phyloP scores from a whole-genome alignment of 1,140 invertebrate genomes.

The Formica exsecta region DNA sequence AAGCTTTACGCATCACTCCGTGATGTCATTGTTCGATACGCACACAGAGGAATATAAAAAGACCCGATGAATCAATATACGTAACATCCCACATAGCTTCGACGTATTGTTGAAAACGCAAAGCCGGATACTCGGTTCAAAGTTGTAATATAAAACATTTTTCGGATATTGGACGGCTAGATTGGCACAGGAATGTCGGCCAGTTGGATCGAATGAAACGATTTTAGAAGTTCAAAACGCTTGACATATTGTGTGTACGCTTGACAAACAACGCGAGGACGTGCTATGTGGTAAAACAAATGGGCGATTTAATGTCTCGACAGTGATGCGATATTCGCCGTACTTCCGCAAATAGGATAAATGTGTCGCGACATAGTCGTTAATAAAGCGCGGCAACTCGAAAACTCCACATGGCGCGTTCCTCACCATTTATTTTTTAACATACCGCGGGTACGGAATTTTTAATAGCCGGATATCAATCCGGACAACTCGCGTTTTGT shows the following conservation, averaged over 20 bases:
- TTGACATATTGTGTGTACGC: conserved; percentile 56
- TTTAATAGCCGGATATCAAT: conserved; percentile 59
- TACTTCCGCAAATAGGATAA: conserved; percentile 58
- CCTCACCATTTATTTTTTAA: conserved; percentile 48
- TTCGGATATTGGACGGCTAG: conserved; percentile 54
- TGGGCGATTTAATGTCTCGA: conserved; percentile 55
- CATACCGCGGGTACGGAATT: conserved; percentile 43
- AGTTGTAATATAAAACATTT: conserved; percentile 63
- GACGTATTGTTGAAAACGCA: conserved; percentile 14
- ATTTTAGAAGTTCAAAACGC: conserved; percentile 54
- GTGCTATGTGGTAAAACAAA: conserved; percentile 57
- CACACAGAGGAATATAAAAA: conserved; percentile 40
- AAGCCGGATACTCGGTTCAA: conserved; percentile 27
- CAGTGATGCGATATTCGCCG: conserved; percentile 47
- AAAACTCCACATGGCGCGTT: conserved; percentile 11
- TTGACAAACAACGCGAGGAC: conserved; percentile 51
- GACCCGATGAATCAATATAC: conserved; percentile 40
- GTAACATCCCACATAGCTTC: too few relatives aligned
- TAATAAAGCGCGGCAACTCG: conserved; percentile 48
- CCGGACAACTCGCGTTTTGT: conserved; percentile 37
- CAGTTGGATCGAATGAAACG: conserved; percentile 49
- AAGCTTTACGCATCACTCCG: conserved; percentile 43
- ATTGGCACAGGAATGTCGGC: conserved; percentile 50
- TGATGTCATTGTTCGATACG: conserved; percentile 54
- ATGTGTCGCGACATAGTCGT: conserved; percentile 46